A percentile compares a stretch with the other conserved stretches of the same genome.
These are phyloP conservation scores for Trogon surrucura DNA, from an alignment of 2,113 vertebrate genomes.

Conservation along the genomic window DNA sequence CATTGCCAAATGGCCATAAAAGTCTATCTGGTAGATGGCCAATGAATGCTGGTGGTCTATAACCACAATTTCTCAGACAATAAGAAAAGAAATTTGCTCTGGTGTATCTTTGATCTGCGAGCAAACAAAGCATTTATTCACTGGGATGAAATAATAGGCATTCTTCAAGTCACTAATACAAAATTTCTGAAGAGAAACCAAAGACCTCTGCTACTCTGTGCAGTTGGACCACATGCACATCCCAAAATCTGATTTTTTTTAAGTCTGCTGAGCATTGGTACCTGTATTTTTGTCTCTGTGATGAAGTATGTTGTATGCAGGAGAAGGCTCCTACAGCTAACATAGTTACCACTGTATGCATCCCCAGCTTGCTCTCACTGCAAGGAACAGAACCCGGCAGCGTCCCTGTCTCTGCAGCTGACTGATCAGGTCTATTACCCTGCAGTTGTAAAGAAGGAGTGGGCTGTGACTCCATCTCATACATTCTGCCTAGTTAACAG, in stretches of 20 bases:
- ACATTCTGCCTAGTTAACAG: neutral
- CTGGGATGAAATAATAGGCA: neutral
- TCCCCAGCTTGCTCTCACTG: neutral
- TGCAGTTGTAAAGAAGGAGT: neutral
- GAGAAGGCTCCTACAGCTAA: neutral
- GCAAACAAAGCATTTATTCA: neutral
- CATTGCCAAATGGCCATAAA: neutral
- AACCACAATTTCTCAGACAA: neutral
- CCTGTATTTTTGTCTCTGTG: neutral
- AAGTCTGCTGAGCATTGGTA: neutral
- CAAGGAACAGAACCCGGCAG: rapidly evolving
- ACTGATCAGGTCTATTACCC: neutral
- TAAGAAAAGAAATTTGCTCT: neutral
- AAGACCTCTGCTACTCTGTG: neutral
- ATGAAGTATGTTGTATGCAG: neutral
- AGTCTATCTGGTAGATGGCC: neutral
- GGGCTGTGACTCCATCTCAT: neutral
- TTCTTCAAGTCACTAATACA: neutral
- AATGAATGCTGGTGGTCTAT: neutral
- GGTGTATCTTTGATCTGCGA: neutral
- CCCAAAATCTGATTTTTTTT: neutral
- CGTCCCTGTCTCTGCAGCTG: neutral
- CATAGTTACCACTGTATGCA: neutral
- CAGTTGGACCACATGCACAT: neutral
- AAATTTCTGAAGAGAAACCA: neutral